Base-by-base conservation (phyloP, 2,888 invertebrate genomes). In the Rhagium mordax region DNA sequence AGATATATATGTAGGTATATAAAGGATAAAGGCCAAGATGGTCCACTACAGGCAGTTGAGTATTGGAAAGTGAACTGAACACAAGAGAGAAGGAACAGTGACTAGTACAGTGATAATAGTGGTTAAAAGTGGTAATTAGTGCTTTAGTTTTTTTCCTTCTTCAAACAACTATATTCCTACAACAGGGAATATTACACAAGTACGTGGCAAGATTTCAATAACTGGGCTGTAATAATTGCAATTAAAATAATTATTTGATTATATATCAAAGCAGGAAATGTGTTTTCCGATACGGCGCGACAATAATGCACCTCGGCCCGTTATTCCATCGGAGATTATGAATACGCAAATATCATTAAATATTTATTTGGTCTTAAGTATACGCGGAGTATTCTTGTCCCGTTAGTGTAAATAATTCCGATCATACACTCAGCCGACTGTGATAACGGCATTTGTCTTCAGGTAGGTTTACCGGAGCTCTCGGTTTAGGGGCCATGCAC, bases 321-420 rank as follows among this genome's bases (percentile, higher is more conserved):
- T 60, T 59, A 29, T 16, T 60, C 18, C 29, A 29, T 15, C 41
- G 20, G 10, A 18, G 60, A 41, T 60, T 41, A 33, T 33, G 18
- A 16, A 41, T 18, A 18, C 2, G 10, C 18, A 60, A 18, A 41
- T 18, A 60, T 41, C 6, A 29, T 18, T 41, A 41, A 7, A 60
- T 13, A 2, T 59, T 7, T 60, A 29, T 60, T 18, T 60, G 60
- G 60, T 60, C 60, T 59, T 60, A 51, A 13, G 57, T 24, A 21
- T 55, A 59, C 51, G 67, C 55, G 64, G 24, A 49, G 60, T 70
- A 66, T 65, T 72, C 64, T 72, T 60, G 69, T 69, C 65, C 74
- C 74, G 71, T 74, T 72, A 74, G 57, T 51, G 68, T 71, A 72
- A 70, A 71, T 71, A 65, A 74, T 71, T 74, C 66, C 24, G 21